Percentiles rank a stretch among this genome's conserved stretches.
These are phyloP conservation scores for Pimephales promelas DNA, from an alignment of 2,113 vertebrate species.

Conservation along the genomic window DNA sequence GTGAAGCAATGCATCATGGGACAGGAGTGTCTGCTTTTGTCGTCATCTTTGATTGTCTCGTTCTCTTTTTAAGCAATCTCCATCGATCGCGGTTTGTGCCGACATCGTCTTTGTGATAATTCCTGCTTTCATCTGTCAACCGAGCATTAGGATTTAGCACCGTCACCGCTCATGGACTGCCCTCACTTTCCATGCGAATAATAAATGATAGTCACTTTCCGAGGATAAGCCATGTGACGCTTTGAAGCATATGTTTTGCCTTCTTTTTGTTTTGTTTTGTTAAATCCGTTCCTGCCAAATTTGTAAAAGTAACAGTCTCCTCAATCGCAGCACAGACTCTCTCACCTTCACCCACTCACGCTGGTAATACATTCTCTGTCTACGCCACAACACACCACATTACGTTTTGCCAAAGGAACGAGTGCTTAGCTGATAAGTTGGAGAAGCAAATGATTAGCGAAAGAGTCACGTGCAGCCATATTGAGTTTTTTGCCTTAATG, in stretches of 20 bases:
- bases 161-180: constrained; percentile 58
- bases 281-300: constrained; percentile 58
- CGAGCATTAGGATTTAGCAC: constrained; percentile 70
- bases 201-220: constrained; percentile 69
- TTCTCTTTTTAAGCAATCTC: constrained; percentile 69
- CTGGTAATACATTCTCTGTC: constrained; percentile 61
- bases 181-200: constrained; percentile 50
- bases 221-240: constrained; percentile 80
- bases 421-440: constrained; percentile 56
- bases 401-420: constrained; percentile 74
- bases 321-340: constrained; percentile 63
- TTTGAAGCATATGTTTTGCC: constrained; percentile 75
- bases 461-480: constrained; percentile 66
- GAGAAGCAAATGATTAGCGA: neutral
- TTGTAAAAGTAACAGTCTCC: constrained; percentile 62
- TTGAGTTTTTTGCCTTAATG: constrained; percentile 80
- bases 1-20: constrained; percentile 82
- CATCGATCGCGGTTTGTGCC: constrained; percentile 44
- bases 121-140: constrained; percentile 68
- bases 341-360: constrained; percentile 60
- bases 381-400: constrained; percentile 57
- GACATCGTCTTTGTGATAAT: constrained; percentile 65
- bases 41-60: constrained; percentile 74
- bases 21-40: constrained; percentile 73
- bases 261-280: constrained; percentile 70